Conservation (phyloP, 2,797 vertebrate genomes). For the Sebastes kiyomatsui region DNA sequence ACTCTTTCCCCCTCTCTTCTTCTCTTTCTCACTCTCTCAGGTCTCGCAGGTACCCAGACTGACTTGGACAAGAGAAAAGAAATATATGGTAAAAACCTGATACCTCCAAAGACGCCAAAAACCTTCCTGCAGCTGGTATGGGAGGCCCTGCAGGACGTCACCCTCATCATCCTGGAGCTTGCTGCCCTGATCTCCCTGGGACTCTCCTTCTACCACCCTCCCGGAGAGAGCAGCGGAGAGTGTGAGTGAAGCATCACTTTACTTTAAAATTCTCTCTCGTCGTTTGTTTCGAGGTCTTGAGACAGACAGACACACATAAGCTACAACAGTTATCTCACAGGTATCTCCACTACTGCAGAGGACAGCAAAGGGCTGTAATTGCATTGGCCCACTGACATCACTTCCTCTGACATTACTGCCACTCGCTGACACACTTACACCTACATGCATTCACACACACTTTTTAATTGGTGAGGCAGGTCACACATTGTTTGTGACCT, state of each 20-base stretch:
- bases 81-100: constrained; percentile 95
- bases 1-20: not conserved
- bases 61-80: constrained; percentile 98
- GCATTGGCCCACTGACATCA: constrained; percentile 23
- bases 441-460: constrained; percentile 27
- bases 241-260: constrained; percentile 79
- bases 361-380: constrained; percentile 19
- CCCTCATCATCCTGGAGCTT: constrained; percentile 97
- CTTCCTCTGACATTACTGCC: constrained; percentile 36
- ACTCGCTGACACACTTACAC: constrained; percentile 23
- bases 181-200: constrained; percentile 97
- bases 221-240: constrained; percentile 88
- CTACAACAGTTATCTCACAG: not conserved
- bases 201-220: constrained; percentile 97
- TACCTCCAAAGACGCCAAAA: constrained; percentile 99
- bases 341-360: constrained; percentile 10
- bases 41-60: constrained; percentile 86
- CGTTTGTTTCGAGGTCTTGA: not conserved
- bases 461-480: constrained; percentile 56
- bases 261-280: constrained; percentile 6
- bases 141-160: constrained; percentile 99
- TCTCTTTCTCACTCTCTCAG: constrained; percentile 70
- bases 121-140: constrained; percentile 99
- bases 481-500: constrained; percentile 52
- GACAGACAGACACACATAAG: not conserved